Percentiles rank a stretch among this genome's conserved stretches.
Conservation (phyloP, 2,797 vertebrate genomes). For the Sebastes goodei region DNA sequence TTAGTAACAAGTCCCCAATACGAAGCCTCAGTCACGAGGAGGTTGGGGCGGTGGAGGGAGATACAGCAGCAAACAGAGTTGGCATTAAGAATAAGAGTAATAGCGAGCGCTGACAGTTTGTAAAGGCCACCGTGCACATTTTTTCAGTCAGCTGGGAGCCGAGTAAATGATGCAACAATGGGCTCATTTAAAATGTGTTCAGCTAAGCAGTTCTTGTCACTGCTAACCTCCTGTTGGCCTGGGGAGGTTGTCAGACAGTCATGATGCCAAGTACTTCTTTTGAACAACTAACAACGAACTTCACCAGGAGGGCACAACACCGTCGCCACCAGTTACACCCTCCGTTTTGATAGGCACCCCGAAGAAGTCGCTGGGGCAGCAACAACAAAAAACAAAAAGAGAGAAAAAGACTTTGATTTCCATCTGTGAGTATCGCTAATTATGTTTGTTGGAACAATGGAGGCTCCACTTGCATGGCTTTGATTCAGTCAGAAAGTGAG, state of each 20-base stretch:
- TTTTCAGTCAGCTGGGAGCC: not conserved
- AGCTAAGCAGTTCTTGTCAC: not conserved
- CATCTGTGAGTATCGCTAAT: not conserved
- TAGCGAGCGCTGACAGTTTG: not conserved
- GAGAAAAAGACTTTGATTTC: not conserved
- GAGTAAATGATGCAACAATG: constrained; percentile 7
- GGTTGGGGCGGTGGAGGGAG: not conserved
- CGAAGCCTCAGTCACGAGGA: not conserved
- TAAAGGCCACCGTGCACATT: not conserved
- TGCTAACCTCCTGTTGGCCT: not conserved
- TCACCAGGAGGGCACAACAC: not conserved
- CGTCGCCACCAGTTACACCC: not conserved
- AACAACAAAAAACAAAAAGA: not conserved
- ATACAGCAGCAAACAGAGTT: not conserved
- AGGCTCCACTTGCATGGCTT: not conserved
- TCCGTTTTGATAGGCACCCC: no score
- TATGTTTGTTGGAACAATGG: not conserved
- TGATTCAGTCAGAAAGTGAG: not conserved
- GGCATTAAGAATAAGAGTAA: not conserved
- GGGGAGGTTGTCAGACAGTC: not conserved
- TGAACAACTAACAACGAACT: not conserved
- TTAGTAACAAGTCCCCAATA: not conserved
- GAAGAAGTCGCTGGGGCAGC: not conserved
- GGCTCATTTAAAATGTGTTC: not conserved
- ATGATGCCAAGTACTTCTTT: not conserved